Conservation (phyloP, 1,140 invertebrate genomes). For the Psix sp. region DNA sequence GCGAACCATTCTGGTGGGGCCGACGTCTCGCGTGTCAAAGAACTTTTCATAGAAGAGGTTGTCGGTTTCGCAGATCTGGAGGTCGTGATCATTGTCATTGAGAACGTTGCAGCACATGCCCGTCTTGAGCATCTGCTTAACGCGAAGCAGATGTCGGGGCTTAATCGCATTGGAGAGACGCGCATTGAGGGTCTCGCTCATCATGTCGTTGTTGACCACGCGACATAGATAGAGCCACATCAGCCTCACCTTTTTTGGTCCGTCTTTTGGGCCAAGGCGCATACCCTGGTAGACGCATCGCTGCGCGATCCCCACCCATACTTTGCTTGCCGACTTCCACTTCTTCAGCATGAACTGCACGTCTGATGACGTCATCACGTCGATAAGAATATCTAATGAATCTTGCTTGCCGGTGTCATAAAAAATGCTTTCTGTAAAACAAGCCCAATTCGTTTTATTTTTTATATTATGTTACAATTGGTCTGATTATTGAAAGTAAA, state of each 20-base stretch:
- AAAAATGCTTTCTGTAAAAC: conserved; percentile 58
- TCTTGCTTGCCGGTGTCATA: conserved; percentile 54
- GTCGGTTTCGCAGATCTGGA: conserved; percentile 48
- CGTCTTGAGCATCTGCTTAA: conserved; percentile 55
- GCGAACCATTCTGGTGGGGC: conserved; percentile 38
- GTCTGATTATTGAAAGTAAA: too few species aligned
- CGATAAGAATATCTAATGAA: conserved; percentile 52
- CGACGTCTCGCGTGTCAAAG: conserved; percentile 26
- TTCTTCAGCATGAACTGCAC: conserved; percentile 58
- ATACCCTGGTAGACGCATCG: conserved; percentile 55
- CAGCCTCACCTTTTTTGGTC: conserved; percentile 38
- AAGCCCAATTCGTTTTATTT: too few species aligned
- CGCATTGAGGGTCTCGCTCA: conserved; percentile 48
- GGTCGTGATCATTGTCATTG: conserved; percentile 52
- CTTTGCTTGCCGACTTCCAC: conserved; percentile 52
- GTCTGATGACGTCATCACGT: conserved; percentile 52
- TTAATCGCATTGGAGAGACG: conserved; percentile 49
- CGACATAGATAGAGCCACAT: conserved; percentile 57
- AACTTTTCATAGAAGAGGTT: conserved; percentile 49
- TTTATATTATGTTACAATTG: too few species aligned
- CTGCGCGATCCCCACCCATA: conserved; percentile 50
- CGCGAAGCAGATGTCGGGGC: conserved; percentile 37
- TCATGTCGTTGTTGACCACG: conserved; percentile 56
- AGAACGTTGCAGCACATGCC: conserved; percentile 55
- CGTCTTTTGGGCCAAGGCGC: conserved; percentile 34